A percentile compares a stretch with the other conserved stretches of the same genome.
These are phyloP conservation scores for Chelmon rostratus DNA, from an alignment of 2,797 vertebrate genomes.

Conservation along the genomic window DNA sequence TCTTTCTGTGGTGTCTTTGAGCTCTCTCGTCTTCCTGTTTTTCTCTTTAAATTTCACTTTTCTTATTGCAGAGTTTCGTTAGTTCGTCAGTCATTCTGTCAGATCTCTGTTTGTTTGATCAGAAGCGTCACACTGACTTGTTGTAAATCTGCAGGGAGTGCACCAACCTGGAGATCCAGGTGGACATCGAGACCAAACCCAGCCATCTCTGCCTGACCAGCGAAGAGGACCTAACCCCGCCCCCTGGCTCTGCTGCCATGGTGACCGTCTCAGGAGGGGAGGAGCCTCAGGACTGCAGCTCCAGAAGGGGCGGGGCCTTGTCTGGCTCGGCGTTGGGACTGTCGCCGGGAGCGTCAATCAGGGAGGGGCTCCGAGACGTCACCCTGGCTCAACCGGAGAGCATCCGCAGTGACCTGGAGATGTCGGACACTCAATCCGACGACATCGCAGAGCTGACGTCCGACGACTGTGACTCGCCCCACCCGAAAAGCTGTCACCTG, in stretches of 20 bases:
- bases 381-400: slow-evolving; percentile 98
- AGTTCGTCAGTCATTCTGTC: background rate
- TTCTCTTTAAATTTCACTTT: background rate
- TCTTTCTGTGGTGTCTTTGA: background rate
- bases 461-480: slow-evolving; percentile 95
- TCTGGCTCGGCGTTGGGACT: slow-evolving; percentile 82
- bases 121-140: too few species aligned
- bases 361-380: slow-evolving; percentile 91
- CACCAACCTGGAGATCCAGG: slow-evolving; percentile 99
- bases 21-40: background rate
- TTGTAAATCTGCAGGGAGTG: slow-evolving; percentile 88
- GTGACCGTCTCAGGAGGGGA: slow-evolving; percentile 86
- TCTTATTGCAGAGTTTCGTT: background rate
- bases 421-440: slow-evolving; percentile 97
- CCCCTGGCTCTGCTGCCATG: slow-evolving; percentile 73
- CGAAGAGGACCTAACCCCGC: slow-evolving; percentile 89
- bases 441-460: slow-evolving; percentile 97
- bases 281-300: slow-evolving; percentile 90
- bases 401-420: slow-evolving; percentile 98
- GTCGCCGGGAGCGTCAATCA: slow-evolving; percentile 84
- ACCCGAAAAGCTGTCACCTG: slow-evolving; percentile 78
- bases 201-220: slow-evolving; percentile 96
- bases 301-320: slow-evolving; percentile 80
- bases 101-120: background rate
- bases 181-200: slow-evolving; percentile 99